phyloP scores from a whole-genome alignment of 2,888 invertebrate genomes.

The Anagyrus pseudococci region DNA sequence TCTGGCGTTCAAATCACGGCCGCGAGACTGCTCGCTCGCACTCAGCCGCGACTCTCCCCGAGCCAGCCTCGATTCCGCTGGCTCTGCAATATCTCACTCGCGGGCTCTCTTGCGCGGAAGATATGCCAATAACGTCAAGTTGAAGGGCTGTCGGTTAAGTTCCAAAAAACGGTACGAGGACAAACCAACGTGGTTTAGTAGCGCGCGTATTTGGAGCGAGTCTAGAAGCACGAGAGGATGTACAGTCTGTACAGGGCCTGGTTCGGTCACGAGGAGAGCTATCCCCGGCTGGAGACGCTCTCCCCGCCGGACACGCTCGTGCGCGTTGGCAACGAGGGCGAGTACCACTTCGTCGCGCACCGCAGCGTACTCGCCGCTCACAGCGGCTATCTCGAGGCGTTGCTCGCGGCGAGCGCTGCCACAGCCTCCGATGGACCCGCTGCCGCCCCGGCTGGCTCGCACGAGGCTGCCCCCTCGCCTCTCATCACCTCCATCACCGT shows the following conservation, averaged over 20 bases:
- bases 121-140: no score
- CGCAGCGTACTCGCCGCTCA: constrained; percentile 71
- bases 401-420: constrained; percentile 60
- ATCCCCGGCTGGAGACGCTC: constrained; percentile 52
- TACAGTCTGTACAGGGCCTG: constrained; percentile 63
- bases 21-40: constrained; percentile 14
- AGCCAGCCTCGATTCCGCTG: no score
- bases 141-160: no score
- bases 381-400: constrained; percentile 75
- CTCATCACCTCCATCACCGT: constrained; percentile 55
- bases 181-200: neutral
- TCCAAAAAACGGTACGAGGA: neutral
- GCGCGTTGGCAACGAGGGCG: constrained; percentile 69
- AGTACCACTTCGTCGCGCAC: constrained; percentile 74
- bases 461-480: constrained; percentile 36
- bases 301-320: constrained; percentile 70
- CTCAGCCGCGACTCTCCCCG: neutral
- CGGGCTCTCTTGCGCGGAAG: no score
- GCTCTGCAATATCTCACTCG: neutral
- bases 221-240: constrained; percentile 46
- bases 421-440: no score
- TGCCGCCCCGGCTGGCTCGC: constrained; percentile 42
- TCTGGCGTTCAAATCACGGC: constrained; percentile 59
- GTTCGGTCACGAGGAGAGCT: constrained; percentile 54
- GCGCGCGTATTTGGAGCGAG: neutral